Conservation (phyloP, 2,113 vertebrate species). For the Pholis gunnellus region DNA sequence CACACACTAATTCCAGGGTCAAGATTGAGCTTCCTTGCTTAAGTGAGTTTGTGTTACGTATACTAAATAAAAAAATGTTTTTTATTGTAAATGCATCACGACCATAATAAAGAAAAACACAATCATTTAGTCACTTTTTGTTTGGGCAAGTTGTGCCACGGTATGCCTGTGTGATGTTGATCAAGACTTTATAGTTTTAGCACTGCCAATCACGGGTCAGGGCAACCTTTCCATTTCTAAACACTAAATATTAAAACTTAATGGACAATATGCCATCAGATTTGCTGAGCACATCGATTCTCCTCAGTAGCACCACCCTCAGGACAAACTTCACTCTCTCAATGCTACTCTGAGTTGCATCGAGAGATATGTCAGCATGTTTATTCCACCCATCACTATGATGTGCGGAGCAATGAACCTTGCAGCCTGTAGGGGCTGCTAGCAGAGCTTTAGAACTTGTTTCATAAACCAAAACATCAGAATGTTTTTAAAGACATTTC, state of each 20-base stretch:
- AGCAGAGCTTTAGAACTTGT: constrained; percentile 27
- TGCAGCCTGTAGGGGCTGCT: constrained; percentile 49
- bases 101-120: neutral
- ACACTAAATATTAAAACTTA: neutral
- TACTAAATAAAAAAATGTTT: neutral
- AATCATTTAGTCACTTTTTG: neutral
- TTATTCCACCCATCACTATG: neutral
- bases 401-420: neutral
- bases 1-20: neutral
- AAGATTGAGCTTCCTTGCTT: neutral
- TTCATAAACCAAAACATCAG: neutral
- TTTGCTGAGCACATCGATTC: neutral
- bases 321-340: neutral
- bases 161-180: neutral
- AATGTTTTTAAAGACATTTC: neutral
- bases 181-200: neutral
- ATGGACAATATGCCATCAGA: neutral
- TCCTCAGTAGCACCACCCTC: neutral
- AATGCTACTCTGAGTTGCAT: neutral
- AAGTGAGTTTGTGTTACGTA: neutral
- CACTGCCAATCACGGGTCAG: neutral
- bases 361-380: neutral
- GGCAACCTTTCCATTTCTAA: too few species aligned
- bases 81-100: neutral
- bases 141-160: neutral